Evolutionary conservation across 1,140 invertebrate genomes (phyloP).

Genomic region (Thrips palmi): DNA sequence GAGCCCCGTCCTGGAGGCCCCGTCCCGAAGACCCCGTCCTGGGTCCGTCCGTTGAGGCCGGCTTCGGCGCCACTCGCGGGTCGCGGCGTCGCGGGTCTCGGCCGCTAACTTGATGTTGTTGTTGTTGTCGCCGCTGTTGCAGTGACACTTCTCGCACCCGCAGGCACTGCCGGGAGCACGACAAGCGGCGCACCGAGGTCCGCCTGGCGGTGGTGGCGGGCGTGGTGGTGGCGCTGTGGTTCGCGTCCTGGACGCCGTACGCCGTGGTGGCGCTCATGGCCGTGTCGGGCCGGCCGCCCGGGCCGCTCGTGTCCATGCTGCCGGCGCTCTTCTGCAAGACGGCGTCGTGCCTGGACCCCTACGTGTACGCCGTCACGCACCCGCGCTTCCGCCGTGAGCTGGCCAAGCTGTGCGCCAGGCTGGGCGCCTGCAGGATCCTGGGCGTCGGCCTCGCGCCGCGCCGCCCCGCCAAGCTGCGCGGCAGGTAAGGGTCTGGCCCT

Average conservation of each 20-base stretch:
- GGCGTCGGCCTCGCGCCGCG: no score
- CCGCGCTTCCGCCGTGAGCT: constrained; percentile 41
- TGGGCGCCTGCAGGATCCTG: no score
- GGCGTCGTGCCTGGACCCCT: constrained; percentile 53
- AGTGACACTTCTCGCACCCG: constrained; percentile 28
- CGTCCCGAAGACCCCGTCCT: no score
- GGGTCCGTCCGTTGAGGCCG: no score
- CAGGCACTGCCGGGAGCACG: constrained; percentile 35
- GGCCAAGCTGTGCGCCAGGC: constrained; percentile 24
- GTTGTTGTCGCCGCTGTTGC: no score
- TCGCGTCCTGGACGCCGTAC: constrained; percentile 59
- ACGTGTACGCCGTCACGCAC: constrained; percentile 51
- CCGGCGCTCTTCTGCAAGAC: constrained; percentile 58
- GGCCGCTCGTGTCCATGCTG: constrained; percentile 47
- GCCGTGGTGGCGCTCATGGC: constrained; percentile 50
- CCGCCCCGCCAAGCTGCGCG: no score
- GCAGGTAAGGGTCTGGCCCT: no score
- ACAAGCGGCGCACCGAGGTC: constrained; percentile 42
- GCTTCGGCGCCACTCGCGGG: no score
- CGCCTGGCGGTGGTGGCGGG: constrained; percentile 44
- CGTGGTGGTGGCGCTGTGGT: constrained; percentile 45
- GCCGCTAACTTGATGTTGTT: no score
- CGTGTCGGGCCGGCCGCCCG: constrained; percentile 38
- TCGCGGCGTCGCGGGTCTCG: no score
- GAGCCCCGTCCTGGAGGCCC: no score